phyloP scores from a whole-genome alignment of 2,888 invertebrate species.

The Ophion ventricosus region DNA sequence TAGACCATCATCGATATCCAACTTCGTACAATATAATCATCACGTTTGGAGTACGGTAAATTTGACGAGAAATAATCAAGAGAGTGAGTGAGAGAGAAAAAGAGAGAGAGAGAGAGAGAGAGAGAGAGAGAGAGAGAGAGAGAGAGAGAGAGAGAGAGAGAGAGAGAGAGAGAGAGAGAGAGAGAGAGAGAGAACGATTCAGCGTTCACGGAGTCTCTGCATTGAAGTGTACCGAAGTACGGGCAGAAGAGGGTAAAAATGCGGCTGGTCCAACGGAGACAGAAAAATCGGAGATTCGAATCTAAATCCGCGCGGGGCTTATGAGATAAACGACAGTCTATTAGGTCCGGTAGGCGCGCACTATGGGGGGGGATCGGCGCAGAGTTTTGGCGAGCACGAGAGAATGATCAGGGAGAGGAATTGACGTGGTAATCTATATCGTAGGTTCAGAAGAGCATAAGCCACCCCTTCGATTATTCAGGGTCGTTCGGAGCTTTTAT shows the following conservation, averaged over 20 bases:
- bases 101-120: too few relatives aligned
- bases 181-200: not conserved
- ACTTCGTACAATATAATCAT: too few relatives aligned
- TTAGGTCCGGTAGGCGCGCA: slow-evolving; percentile 68
- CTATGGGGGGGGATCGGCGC: slow-evolving; percentile 13
- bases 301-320: slow-evolving; percentile 78
- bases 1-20: not conserved
- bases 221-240: not conserved
- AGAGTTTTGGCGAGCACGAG: slow-evolving; percentile 48
- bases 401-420: slow-evolving; percentile 55
- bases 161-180: not conserved
- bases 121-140: too few relatives aligned
- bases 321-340: slow-evolving; percentile 80
- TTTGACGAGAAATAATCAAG: not conserved
- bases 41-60: not conserved
- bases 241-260: slow-evolving; percentile 7
- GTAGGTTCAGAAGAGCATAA: slow-evolving; percentile 52
- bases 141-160: not conserved
- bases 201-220: not conserved
- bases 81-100: not conserved
- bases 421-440: slow-evolving; percentile 50
- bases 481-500: slow-evolving; percentile 16
- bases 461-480: slow-evolving; percentile 66
- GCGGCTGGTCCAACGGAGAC: slow-evolving; percentile 10
- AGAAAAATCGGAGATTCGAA: slow-evolving; percentile 53